Percentiles rank a stretch among this genome's conserved stretches.
phyloP scores from a whole-genome alignment of 2,113 vertebrate species.

The Etheostoma spectabile region DNA sequence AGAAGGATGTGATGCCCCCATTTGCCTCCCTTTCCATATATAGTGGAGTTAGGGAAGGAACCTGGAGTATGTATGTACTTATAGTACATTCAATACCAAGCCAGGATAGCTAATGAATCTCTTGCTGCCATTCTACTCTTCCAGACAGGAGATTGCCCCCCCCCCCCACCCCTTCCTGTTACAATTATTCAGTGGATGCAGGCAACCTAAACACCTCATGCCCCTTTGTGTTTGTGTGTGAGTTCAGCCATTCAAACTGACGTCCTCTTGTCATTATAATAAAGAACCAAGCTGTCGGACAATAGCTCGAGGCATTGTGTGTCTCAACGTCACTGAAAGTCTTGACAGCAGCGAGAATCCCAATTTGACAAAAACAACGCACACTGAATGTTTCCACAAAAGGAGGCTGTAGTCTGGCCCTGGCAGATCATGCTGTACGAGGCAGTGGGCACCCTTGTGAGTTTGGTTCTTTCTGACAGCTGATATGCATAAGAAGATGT shows the following conservation, averaged over 20 bases:
- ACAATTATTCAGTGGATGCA: slow-evolving; percentile 51
- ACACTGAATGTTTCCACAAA: slow-evolving; percentile 43
- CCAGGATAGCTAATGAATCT: slow-evolving; percentile 28
- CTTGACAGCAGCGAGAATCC: slow-evolving; percentile 39
- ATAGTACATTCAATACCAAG: slow-evolving; percentile 14
- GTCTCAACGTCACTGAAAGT: slow-evolving; percentile 13
- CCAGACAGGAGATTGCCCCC: slow-evolving; percentile 29
- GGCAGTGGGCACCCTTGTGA: slow-evolving; percentile 22
- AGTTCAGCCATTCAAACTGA: slow-evolving; percentile 46
- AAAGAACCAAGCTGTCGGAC: slow-evolving; percentile 44
- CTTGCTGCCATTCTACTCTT: slow-evolving; percentile 23
- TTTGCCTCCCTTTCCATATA: slow-evolving; percentile 39
- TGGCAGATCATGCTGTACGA: slow-evolving; percentile 40
- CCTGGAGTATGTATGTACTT: slow-evolving; percentile 36
- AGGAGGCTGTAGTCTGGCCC: slow-evolving; percentile 20
- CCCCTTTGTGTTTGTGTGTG: background rate
- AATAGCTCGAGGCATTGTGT: slow-evolving; percentile 54
- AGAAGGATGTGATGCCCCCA: slow-evolving; percentile 51
- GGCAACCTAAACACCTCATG: slow-evolving; percentile 48
- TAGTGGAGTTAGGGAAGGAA: slow-evolving; percentile 20
- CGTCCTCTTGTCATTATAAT: slow-evolving; percentile 40
- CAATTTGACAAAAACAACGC: slow-evolving; percentile 55
- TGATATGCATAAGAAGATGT: slow-evolving; percentile 57
- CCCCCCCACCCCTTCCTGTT: slow-evolving; percentile 19
- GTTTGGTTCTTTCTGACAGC: slow-evolving; percentile 44